Evolutionary conservation across 2,888 invertebrate genomes (phyloP), one percentile per base, ranked within the genome.

Genomic region (Daptonema setosum): DNA sequence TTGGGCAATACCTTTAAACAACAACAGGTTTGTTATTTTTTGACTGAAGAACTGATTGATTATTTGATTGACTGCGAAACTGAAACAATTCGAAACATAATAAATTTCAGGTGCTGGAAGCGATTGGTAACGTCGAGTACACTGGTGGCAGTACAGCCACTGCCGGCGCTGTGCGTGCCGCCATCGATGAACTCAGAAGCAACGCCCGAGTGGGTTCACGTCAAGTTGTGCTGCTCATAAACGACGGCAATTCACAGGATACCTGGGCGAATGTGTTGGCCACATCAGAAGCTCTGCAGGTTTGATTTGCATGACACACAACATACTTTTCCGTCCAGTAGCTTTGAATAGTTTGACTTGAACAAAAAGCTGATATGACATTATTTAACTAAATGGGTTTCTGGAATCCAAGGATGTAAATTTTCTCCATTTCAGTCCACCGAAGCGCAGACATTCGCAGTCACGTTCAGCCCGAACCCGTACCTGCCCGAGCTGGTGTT

Each of bases 401-500:
- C n/a, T n/a, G n/a, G n/a, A n/a, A n/a, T n/a, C n/a, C n/a, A n/a
- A n/a, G n/a, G n/a, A n/a, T n/a, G n/a, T n/a, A n/a, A n/a, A n/a
- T n/a, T 35, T 35, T 35, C 35, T 17, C 17, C 35, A 35, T 35
- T 35, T 35, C 35, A 35, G 35, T 8, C 35, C n/a, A n/a, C n/a
- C n/a, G 41, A 41, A 14, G 50, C 28, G 20, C 5, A 3, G 26
- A 8, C 26, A 14, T 50, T 26, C 50, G 55, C 30, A 25, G 50
- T 55, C 25, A 30, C 55, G 20, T 30, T 48, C 48, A 48, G 20
- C 20, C 1, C 2, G 8, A 11, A 28, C 26, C 14, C 17, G 2
- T 55, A 55, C 50, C 11, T 48, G 55, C 55, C 55, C 30, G 55
- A 55, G 25, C 30, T 55, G 48, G 29, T 24, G 29, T 20, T 48